Evolutionary conservation across 1,140 invertebrate genomes (phyloP).

Genomic region (Oncopodura yosiiana): DNA sequence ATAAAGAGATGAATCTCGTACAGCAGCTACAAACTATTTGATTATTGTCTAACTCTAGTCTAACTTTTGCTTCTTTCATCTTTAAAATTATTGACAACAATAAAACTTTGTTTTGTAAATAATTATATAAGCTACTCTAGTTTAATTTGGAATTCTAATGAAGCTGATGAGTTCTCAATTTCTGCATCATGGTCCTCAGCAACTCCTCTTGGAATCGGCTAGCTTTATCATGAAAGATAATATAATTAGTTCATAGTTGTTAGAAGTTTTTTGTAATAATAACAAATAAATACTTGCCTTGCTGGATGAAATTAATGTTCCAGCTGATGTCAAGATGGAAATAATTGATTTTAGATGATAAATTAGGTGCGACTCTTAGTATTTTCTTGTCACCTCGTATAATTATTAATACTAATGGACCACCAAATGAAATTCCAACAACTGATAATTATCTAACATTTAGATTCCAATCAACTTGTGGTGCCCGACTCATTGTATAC

Average conservation of each 20-base stretch:
- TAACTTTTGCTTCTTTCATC: constrained; percentile 71
- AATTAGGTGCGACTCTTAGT: constrained; percentile 53
- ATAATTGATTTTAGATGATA: constrained; percentile 66
- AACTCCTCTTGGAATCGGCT: too few relatives aligned
- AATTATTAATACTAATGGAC: constrained; percentile 77
- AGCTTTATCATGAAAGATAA: too few relatives aligned
- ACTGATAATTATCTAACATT: constrained; percentile 72
- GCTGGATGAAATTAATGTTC: constrained; percentile 66
- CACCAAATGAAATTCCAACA: constrained; percentile 73
- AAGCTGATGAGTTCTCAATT: too few relatives aligned
- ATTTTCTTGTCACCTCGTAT: constrained; percentile 70
- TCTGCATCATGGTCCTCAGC: too few relatives aligned
- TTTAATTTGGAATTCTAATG: too few relatives aligned
- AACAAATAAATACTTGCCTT: constrained; percentile 60
- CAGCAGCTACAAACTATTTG: constrained; percentile 64
- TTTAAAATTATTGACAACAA: constrained; percentile 72
- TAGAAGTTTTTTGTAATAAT: too few relatives aligned
- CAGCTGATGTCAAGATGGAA: constrained; percentile 78
- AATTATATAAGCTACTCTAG: constrained; percentile 83
- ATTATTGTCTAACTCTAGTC: constrained; percentile 57
- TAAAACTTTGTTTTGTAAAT: constrained; percentile 69
- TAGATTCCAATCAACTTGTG: constrained; percentile 66
- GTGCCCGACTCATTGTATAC: constrained; percentile 72
- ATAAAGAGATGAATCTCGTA: constrained; percentile 52
- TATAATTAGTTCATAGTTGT: too few relatives aligned